A percentile compares a stretch with the other conserved stretches of the same genome.
These are phyloP conservation scores for Chymomyza costata DNA, from an alignment of 1,140 invertebrate species.

Conservation along the genomic window DNA sequence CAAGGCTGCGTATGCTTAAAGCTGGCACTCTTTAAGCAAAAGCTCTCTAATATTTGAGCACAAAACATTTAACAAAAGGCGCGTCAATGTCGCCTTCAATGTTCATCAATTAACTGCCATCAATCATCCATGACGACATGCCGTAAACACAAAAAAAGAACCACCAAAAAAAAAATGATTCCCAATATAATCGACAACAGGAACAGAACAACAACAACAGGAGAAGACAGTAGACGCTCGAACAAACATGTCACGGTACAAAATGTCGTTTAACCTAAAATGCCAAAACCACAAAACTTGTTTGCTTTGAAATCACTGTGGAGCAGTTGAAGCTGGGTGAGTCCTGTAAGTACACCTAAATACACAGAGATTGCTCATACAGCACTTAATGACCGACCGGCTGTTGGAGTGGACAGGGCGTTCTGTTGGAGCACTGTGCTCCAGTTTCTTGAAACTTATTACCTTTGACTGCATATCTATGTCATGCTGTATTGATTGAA, in stretches of 20 bases:
- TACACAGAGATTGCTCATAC: too few relatives aligned
- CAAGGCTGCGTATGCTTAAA: conserved; percentile 1
- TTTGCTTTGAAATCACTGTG: too few relatives aligned
- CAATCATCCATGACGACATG: conserved; percentile 44
- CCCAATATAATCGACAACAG: conserved; percentile 51
- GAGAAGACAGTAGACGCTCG: too few relatives aligned
- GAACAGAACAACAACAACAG: conserved; percentile 15
- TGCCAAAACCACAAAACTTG: conserved; percentile 43
- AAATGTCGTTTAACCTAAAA: conserved; percentile 66
- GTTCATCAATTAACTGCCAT: conserved; percentile 70
- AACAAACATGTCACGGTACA: conserved; percentile 68
- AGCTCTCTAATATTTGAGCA: neutral
- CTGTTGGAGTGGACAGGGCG: too few relatives aligned
- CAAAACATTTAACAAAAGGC: conserved; percentile 60
- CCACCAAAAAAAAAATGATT: conserved; percentile 20
- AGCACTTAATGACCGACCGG: too few relatives aligned
- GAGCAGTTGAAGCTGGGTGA: too few relatives aligned
- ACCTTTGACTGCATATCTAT: too few relatives aligned
- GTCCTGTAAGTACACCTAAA: too few relatives aligned
- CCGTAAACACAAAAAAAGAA: neutral
- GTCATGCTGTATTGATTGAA: too few relatives aligned
- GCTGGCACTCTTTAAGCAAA: neutral
- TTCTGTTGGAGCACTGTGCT: too few relatives aligned
- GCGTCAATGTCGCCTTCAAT: conserved; percentile 14
- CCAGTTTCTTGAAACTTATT: too few relatives aligned